These are phyloP conservation scores for Elysia crispata DNA, from an alignment of 2,888 invertebrate genomes.

Conservation along the genomic window DNA sequence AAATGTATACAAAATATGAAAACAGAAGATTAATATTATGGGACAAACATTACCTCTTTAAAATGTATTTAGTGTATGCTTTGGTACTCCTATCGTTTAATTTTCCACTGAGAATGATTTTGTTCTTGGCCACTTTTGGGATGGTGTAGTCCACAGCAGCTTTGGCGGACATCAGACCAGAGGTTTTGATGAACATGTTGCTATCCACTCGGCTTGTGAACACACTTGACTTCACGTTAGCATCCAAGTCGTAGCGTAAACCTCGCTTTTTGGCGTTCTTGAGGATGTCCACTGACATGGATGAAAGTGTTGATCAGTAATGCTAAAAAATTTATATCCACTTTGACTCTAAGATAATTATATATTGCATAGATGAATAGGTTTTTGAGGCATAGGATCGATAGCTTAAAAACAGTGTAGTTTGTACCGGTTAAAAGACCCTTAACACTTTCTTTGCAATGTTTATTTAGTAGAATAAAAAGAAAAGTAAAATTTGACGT, in stretches of 20 bases:
- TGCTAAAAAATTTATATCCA: neutral
- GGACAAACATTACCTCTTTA: conserved; percentile 53
- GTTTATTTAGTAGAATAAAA: neutral
- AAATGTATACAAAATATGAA: neutral
- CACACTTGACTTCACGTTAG: conserved; percentile 45
- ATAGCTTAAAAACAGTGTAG: too few species aligned
- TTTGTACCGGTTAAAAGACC: too few species aligned
- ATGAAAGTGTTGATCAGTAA: neutral
- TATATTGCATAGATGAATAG: too few species aligned
- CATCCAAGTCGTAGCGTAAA: conserved; percentile 35
- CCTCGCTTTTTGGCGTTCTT: conserved; percentile 36
- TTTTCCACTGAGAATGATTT: conserved; percentile 55
- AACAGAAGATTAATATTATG: neutral
- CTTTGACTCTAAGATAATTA: too few species aligned
- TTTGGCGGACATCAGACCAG: conserved; percentile 32
- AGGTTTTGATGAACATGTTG: conserved; percentile 40
- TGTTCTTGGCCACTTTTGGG: conserved; percentile 56
- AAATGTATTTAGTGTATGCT: conserved; percentile 50
- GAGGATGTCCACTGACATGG: conserved; percentile 28
- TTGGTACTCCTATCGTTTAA: conserved; percentile 54
- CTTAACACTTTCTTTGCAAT: too few species aligned
- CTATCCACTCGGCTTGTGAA: conserved; percentile 39
- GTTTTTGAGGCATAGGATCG: too few species aligned
- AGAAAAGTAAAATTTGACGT: neutral
- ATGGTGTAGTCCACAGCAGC: conserved; percentile 58